These are phyloP conservation scores for Neogale vison DNA, from an alignment of 2,113 vertebrate species.

Conservation along the genomic window DNA sequence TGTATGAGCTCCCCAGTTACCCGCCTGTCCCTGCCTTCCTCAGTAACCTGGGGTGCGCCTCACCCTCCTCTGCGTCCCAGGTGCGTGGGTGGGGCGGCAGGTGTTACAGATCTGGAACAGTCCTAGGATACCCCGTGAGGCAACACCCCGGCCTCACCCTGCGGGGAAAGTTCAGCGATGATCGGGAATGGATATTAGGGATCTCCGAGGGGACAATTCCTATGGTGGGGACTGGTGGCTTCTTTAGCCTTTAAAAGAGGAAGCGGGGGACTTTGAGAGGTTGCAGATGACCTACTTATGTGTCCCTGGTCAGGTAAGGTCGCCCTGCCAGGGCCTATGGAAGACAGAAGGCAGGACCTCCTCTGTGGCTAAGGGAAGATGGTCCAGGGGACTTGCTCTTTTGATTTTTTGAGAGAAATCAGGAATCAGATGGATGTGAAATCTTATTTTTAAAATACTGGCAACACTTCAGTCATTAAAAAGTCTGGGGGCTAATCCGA, in stretches of 20 bases:
- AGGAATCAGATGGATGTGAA: neutral
- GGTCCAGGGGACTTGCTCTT: neutral
- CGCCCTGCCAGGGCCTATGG: neutral
- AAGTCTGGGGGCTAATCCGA: neutral
- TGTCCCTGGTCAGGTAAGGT: too few species aligned
- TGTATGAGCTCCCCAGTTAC: neutral
- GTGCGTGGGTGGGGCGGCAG: too few species aligned
- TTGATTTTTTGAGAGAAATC: neutral
- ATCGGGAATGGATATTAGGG: neutral
- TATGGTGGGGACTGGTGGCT: neutral
- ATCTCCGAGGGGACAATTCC: neutral
- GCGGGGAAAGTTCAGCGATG: neutral
- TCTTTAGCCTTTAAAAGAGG: neutral
- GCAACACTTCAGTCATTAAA: neutral
- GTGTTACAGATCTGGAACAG: fast-evolving
- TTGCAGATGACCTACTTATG: too few species aligned
- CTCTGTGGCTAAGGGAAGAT: neutral
- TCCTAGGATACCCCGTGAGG: neutral
- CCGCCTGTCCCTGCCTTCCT: neutral
- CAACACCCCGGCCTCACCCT: too few species aligned
- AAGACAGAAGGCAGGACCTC: neutral
- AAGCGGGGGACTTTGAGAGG: neutral
- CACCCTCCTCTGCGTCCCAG: neutral
- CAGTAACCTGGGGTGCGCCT: neutral
- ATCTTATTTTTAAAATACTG: neutral